Evolutionary conservation across 2,797 vertebrate genomes (phyloP).

Genomic region (Alca torda): DNA sequence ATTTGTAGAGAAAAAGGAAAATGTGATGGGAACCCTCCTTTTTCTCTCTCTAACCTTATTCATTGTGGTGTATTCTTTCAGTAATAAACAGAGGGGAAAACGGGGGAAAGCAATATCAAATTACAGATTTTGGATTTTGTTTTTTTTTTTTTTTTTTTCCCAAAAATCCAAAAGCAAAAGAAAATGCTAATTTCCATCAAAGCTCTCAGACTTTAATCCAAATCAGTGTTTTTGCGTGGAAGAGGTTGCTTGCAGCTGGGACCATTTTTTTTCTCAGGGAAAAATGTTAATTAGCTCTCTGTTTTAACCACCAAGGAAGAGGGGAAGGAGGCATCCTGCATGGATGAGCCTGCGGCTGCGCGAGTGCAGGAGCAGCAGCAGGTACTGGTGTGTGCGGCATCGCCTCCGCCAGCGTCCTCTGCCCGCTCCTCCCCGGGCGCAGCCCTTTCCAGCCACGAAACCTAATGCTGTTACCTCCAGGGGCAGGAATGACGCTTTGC

Average conservation of each 20-base stretch:
- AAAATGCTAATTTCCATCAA: neutral
- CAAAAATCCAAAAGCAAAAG: neutral
- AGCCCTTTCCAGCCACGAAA: fast-evolving
- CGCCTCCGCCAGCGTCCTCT: neutral
- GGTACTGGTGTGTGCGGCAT: neutral
- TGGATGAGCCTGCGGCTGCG: fast-evolving
- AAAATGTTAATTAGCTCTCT: neutral
- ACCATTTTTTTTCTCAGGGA: neutral
- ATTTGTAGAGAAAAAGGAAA: neutral
- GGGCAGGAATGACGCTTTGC: too few species aligned
- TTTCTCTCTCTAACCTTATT: neutral
- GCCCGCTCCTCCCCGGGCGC: neutral
- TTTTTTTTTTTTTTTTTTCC: too few species aligned
- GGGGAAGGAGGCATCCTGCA: neutral
- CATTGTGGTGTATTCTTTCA: neutral
- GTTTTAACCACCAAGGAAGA: neutral
- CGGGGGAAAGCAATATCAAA: neutral
- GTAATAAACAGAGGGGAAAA: neutral
- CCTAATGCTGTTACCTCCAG: fast-evolving
- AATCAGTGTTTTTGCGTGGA: neutral
- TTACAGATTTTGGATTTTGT: neutral
- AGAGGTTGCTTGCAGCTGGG: neutral
- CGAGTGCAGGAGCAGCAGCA: neutral
- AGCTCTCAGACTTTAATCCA: neutral
- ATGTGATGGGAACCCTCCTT: neutral